phyloP scores from a whole-genome alignment of 2,888 invertebrate species.

The Chymomyza procnemis region DNA sequence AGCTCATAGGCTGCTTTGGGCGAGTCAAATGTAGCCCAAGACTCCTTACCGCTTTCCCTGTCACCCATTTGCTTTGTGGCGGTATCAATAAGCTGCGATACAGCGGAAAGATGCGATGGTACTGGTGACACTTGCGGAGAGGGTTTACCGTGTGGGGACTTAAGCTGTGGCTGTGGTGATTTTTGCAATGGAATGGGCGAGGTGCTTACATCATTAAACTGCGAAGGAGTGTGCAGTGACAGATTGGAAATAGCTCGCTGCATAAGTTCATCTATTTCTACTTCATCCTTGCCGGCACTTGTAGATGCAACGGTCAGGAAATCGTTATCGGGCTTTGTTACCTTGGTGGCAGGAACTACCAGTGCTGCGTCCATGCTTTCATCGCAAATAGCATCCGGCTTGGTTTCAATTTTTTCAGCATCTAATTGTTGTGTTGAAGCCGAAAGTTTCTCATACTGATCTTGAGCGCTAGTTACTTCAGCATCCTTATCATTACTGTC shows the following conservation, averaged over 20 bases:
- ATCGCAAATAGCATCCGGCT: slow-evolving; percentile 28
- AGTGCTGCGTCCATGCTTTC: slow-evolving; percentile 20
- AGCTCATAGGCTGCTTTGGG: slow-evolving; percentile 66
- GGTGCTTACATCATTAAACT: slow-evolving; percentile 78
- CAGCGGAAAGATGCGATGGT: slow-evolving; percentile 78
- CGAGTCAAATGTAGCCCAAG: slow-evolving; percentile 82
- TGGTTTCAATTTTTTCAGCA: slow-evolving; percentile 33
- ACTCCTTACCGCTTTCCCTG: slow-evolving; percentile 76
- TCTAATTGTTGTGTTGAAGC: slow-evolving; percentile 66
- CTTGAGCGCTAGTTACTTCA: slow-evolving; percentile 53
- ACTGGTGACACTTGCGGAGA: slow-evolving; percentile 77
- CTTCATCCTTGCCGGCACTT: slow-evolving; percentile 74
- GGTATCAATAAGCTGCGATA: slow-evolving; percentile 78
- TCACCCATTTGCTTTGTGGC: slow-evolving; percentile 78
- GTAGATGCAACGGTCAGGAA: slow-evolving; percentile 63
- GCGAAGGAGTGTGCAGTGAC: slow-evolving; percentile 75
- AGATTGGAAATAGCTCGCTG: slow-evolving; percentile 78
- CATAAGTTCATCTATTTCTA: slow-evolving; percentile 79
- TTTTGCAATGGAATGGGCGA: slow-evolving; percentile 78
- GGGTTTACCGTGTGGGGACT: slow-evolving; percentile 59
- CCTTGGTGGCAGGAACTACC: slow-evolving; percentile 4
- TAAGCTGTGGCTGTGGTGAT: slow-evolving; percentile 61
- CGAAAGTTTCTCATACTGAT: slow-evolving; percentile 70
- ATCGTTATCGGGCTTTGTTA: slow-evolving; percentile 65
- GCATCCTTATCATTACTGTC: slow-evolving; percentile 75